Evolutionary conservation across 2,888 invertebrate species (phyloP), one percentile per base, ranked within the genome.

Genomic region (Apamea crenata): DNA sequence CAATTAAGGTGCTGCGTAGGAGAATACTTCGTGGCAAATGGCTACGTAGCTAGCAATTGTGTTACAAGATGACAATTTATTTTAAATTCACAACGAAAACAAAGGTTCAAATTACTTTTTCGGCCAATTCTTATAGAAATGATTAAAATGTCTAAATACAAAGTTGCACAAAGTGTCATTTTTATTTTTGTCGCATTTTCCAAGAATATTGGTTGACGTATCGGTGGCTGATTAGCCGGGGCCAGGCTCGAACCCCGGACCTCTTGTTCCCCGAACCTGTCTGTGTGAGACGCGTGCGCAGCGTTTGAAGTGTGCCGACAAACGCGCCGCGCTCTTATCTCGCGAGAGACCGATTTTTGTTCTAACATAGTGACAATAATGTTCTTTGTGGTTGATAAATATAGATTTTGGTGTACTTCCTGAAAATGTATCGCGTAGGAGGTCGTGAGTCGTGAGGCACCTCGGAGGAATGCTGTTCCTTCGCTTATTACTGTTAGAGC

Each of bases 261-360:
- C 95, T 94, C 91, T 92, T 90, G 91, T 96, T 96, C 96, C 90
- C 87, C 94, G 96, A 96, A 96, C 90, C 90, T 92, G 91, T 91
- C 90, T 87, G 81, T 86, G 80, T 84, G 90, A 89, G 93, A 91
- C 94, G 94, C 95, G 93, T 94, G 95, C 93, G 94, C 92, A 79
- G 81, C 88, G 86, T 96, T 96, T 96, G 94, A 96, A 91, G 90
- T 91, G 69, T 78, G 92, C 96, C 96, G 96, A 94, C 96, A 96
- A 96, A 96, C 91, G 92, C 88, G 90, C 96, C 96, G 96, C 95
- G 77, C 87, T 91, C 94, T 96, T 96, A 96, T 96, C 96, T 96
- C 92, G 92, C 88, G 91, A 92, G 92, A 93, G 94, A 93, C 93
- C 94, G 94, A 94, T 95, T 96, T 95, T 95, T 95, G 95, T 95